phyloP scores from a whole-genome alignment of 2,888 invertebrate genomes.

The Sacculina carcini region DNA sequence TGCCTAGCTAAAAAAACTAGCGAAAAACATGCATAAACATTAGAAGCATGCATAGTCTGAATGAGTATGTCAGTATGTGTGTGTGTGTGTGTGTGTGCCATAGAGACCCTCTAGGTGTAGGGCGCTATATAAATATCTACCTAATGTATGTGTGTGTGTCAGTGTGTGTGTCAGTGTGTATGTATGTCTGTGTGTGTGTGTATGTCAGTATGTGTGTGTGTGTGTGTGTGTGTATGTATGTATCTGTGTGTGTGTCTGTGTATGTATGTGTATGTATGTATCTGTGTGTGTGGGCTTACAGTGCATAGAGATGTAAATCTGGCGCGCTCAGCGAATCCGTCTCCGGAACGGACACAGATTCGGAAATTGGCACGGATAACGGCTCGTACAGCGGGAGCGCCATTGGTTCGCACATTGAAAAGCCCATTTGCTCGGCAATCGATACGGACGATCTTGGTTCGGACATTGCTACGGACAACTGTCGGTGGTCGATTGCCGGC shows the following conservation, averaged over 20 bases:
- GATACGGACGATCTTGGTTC: too few relatives aligned
- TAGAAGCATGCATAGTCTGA: background rate
- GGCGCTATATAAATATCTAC: too few relatives aligned
- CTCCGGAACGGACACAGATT: too few relatives aligned
- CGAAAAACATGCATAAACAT: background rate
- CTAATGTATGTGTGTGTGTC: background rate
- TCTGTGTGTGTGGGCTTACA: background rate
- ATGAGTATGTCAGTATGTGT: background rate
- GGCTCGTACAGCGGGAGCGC: too few relatives aligned
- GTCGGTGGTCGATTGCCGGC: too few relatives aligned
- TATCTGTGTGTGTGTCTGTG: background rate
- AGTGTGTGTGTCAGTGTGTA: background rate
- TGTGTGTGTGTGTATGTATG: background rate
- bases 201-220: too few relatives aligned
- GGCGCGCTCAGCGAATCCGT: background rate
- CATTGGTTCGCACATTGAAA: too few relatives aligned
- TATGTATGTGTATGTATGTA: background rate
- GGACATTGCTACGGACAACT: too few relatives aligned
- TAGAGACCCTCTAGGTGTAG: background rate
- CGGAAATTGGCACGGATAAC: too few relatives aligned
- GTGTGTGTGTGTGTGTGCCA: background rate
- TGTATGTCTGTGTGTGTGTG: too few relatives aligned
- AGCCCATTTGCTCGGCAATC: too few relatives aligned
- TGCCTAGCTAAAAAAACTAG: background rate
- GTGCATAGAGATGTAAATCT: background rate